These are phyloP conservation scores for Notiomystis cincta DNA, from an alignment of 2,113 vertebrate species.

Conservation along the genomic window DNA sequence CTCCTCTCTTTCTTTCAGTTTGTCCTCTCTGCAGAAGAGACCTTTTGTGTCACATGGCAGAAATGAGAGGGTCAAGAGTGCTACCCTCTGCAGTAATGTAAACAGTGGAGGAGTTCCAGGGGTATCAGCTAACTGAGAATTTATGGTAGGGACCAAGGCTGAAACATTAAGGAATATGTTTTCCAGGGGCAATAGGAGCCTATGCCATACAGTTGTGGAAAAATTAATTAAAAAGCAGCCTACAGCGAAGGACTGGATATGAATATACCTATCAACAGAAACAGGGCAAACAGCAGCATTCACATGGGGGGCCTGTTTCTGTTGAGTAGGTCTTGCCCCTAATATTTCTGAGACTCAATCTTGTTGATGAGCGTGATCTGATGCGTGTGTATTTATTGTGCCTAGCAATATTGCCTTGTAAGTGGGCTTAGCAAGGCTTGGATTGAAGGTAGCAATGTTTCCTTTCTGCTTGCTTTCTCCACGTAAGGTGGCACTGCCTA, in stretches of 20 bases:
- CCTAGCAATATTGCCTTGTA: background rate
- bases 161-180: background rate
- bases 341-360: background rate
- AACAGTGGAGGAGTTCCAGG: background rate
- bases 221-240: background rate
- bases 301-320: background rate
- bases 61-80: background rate
- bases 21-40: background rate
- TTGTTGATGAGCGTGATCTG: background rate
- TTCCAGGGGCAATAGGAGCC: background rate
- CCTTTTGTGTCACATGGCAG: background rate
- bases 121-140: background rate
- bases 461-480: background rate
- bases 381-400: background rate
- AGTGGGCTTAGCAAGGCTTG: background rate
- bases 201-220: background rate
- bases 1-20: background rate
- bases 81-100: background rate
- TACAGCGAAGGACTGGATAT: background rate
- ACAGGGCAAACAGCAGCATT: background rate
- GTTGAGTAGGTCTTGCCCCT: background rate
- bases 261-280: background rate
- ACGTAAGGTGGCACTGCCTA: background rate
- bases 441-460: constrained; percentile 41
- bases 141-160: background rate